Base-by-base conservation (phyloP, 2,797 vertebrate species). In the Gallinago stenura region DNA sequence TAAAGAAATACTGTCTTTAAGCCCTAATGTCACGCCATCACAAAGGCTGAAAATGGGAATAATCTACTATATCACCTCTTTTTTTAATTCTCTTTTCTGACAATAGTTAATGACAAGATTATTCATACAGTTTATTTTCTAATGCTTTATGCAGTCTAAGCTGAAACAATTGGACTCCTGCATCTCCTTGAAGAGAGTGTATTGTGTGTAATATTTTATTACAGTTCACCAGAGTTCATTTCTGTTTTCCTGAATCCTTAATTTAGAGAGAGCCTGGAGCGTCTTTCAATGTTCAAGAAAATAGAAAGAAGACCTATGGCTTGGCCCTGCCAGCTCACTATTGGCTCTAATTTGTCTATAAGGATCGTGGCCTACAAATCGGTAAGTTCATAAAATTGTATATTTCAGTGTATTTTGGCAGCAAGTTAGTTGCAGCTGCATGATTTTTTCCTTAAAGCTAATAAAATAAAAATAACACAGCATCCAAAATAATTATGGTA, bases 241-340 rank as follows among this genome's bases (percentile, higher is more conserved):
- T 79, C 54, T 93, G 19, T 95, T 95, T 96, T 96, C 35, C 93
- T 17, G 14, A 79, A 92, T 88, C 62, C 28, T 46, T 95, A 33
- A 35, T 96, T 89, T 96, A 99, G 99, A 88, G 98, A 99, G 75
- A 99, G 99, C 66, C 93, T 99, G 13, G 98, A 98, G 95, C 98
- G 98, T 77, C 98, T 99, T 89, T 98, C 98, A 28, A 97, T 99
- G 97, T 99, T 99, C 93, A 99, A 99, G 98, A 98, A 98, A 62
- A 98, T 98, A 12, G 98, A 99, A 97, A 98, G 97, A 91, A 98
- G 89, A 69, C 98, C 99, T 15, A 94, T 98, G 95, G 54, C 98
- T 46, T 99, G 99, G 99, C 97, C 98, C 45, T 99, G 99, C 96
- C 98, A 98, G 45, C 98, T 99, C 90, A 99, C 99, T 89, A 99